Conservation (phyloP, 2,888 invertebrate species). For the Eupithecia dodoneata region DNA sequence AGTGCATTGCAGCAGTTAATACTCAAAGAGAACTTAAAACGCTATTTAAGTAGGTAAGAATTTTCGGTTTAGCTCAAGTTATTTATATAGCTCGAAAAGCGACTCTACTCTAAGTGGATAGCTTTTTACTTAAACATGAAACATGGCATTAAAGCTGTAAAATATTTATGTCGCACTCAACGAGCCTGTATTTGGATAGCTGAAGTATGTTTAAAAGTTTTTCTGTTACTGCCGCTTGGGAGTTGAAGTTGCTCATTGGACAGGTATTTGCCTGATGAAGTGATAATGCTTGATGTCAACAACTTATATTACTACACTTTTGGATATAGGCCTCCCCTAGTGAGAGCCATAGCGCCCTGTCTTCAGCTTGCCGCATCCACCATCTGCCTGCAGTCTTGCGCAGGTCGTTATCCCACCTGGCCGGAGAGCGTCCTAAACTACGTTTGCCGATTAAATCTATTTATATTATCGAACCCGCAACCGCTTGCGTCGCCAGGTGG, state of each 20-base stretch:
- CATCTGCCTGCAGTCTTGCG: no score
- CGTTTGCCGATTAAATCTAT: no score
- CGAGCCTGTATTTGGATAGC: constrained; percentile 20
- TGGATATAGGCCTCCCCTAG: no score
- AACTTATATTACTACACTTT: no score
- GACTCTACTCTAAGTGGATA: constrained; percentile 26
- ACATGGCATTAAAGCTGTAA: constrained; percentile 29
- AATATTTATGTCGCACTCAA: constrained; percentile 33
- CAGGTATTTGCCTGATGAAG: not conserved
- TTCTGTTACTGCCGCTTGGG: constrained; percentile 11
- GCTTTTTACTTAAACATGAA: constrained; percentile 38
- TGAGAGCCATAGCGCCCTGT: no score
- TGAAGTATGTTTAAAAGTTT: constrained; percentile 13
- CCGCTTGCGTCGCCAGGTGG: no score
- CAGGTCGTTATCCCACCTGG: no score
- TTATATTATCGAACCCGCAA: no score
- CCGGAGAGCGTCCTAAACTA: no score
- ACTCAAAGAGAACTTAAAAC: not conserved
- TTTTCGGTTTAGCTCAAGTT: constrained; percentile 15
- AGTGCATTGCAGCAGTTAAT: constrained; percentile 8
- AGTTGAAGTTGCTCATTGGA: not conserved
- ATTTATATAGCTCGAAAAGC: constrained; percentile 24
- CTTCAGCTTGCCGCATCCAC: no score
- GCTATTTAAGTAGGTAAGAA: not conserved
- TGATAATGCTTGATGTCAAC: not conserved